Evolutionary conservation across 2,888 invertebrate species (phyloP).

Genomic region (Trissoscelio sp.): DNA sequence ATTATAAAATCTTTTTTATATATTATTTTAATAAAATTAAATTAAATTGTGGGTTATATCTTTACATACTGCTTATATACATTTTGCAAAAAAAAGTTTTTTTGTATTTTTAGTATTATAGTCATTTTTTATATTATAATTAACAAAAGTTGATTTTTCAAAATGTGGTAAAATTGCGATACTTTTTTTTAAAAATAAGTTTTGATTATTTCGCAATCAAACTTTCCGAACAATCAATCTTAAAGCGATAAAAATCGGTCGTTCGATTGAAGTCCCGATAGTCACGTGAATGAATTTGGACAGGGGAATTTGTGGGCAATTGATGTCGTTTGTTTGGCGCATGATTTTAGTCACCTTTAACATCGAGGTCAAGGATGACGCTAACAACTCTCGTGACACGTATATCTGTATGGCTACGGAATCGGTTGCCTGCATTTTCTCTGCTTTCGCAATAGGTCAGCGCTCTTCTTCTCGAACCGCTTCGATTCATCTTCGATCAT

Average conservation of each 20-base stretch:
- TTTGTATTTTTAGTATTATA: too few species aligned
- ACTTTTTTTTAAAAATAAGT: too few species aligned
- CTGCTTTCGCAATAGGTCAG: slow-evolving; percentile 80
- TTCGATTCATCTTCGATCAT: slow-evolving; percentile 68
- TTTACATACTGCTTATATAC: too few species aligned
- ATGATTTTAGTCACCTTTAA: slow-evolving; percentile 75
- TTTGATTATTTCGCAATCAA: background rate
- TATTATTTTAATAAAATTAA: too few species aligned
- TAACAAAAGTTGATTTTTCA: too few species aligned
- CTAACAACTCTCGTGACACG: slow-evolving; percentile 67
- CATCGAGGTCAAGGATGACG: slow-evolving; percentile 80
- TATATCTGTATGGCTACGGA: slow-evolving; percentile 68
- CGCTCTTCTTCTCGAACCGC: slow-evolving; percentile 68
- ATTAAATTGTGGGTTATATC: too few species aligned
- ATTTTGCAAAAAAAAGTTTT: too few species aligned
- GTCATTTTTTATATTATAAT: too few species aligned
- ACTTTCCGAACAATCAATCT: background rate
- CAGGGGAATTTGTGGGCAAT: slow-evolving; percentile 22
- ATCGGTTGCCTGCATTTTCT: slow-evolving; percentile 76
- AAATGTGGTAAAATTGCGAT: too few species aligned
- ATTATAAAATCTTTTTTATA: too few species aligned
- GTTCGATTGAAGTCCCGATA: slow-evolving; percentile 1
- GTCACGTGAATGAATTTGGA: slow-evolving; percentile 48
- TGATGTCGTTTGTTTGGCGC: slow-evolving; percentile 34
- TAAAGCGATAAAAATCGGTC: background rate